Conservation (phyloP, 1,140 invertebrate genomes). For the Musca vetustissima region DNA sequence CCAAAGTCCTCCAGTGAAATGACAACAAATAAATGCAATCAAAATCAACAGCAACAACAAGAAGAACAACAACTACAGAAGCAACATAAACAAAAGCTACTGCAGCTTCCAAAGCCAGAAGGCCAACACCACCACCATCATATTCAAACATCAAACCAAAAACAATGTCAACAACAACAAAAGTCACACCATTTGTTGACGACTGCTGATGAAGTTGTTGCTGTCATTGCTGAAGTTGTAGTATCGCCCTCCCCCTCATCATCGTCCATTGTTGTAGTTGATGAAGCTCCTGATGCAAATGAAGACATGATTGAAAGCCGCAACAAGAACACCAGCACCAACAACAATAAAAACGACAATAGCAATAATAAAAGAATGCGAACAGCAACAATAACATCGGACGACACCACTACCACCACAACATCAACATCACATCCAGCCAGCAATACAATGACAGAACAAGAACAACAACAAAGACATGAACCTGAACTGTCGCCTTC, state of each 20-base stretch:
- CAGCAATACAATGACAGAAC: slow-evolving; percentile 9
- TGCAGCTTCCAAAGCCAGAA: too few relatives aligned
- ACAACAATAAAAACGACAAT: slow-evolving; percentile 3
- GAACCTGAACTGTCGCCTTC: slow-evolving; percentile 9
- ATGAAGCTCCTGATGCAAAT: too few relatives aligned
- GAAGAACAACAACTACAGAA: background rate
- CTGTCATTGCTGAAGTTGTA: too few relatives aligned
- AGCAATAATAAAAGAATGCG: slow-evolving; percentile 13
- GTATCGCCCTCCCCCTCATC: too few relatives aligned
- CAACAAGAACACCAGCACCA: background rate
- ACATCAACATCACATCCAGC: background rate
- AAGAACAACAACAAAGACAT: slow-evolving; percentile 19
- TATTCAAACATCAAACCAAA: too few relatives aligned
- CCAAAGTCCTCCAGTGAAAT: background rate
- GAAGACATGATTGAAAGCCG: background rate
- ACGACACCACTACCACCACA: background rate
- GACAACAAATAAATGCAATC: slow-evolving; percentile 12
- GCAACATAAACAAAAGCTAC: background rate
- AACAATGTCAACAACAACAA: slow-evolving; percentile 10
- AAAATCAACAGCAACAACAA: slow-evolving; percentile 1
- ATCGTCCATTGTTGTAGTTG: too few relatives aligned
- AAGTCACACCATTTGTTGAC: background rate
- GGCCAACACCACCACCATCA: too few relatives aligned
- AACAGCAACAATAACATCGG: background rate
- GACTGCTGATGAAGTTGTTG: too few relatives aligned